Conservation (phyloP, 2,888 invertebrate species). For the Pharmacophagus antenor region DNA sequence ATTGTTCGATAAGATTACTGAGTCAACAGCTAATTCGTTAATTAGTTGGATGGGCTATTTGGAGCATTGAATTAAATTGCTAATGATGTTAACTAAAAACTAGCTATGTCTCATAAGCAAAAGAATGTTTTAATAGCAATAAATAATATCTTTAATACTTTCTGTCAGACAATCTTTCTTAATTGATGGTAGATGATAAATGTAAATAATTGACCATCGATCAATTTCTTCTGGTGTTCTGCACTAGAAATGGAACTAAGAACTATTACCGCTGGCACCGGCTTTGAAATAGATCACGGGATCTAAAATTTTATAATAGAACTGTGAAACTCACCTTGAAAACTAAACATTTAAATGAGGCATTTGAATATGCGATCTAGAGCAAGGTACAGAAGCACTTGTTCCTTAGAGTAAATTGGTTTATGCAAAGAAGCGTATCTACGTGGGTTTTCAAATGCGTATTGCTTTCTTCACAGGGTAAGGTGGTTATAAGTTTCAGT, state of each 20-base stretch:
- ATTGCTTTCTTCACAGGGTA: not conserved
- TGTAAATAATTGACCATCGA: not conserved
- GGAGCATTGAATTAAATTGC: not conserved
- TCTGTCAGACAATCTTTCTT: not conserved
- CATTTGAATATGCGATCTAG: constrained; percentile 17
- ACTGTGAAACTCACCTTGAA: constrained; percentile 3
- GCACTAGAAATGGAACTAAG: not conserved
- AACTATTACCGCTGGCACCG: not conserved
- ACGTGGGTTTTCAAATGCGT: not conserved
- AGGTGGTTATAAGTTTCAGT: not conserved
- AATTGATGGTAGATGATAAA: not conserved
- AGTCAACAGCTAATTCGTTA: not conserved
- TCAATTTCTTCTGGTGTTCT: not conserved
- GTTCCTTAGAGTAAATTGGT: constrained; percentile 5
- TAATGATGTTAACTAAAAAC: too few relatives aligned
- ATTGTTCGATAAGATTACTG: not conserved
- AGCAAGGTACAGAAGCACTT: constrained; percentile 8
- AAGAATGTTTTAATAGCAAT: too few relatives aligned
- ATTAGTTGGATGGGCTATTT: constrained; percentile 23
- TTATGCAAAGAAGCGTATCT: constrained; percentile 19
- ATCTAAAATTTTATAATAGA: not conserved
- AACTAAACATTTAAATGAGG: constrained; percentile 25
- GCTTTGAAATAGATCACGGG: not conserved
- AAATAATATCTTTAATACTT: too few relatives aligned
- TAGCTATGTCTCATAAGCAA: too few relatives aligned